Conservation (phyloP, 2,888 invertebrate species). For the Drosophila bunnanda region DNA sequence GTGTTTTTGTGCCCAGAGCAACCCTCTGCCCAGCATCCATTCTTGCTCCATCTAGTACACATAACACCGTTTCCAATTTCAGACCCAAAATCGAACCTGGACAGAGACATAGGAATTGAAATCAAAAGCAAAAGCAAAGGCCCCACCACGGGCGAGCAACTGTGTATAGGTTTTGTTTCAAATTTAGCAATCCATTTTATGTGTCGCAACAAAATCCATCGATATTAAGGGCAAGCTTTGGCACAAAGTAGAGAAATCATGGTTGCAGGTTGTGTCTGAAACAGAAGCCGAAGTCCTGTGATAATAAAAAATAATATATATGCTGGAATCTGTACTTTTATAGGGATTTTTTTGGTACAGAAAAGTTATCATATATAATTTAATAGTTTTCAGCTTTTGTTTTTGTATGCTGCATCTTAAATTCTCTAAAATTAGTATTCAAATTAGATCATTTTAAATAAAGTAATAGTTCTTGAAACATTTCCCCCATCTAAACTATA, state of each 20-base stretch:
- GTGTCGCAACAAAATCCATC: conserved; percentile 40
- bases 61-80: conserved; percentile 76
- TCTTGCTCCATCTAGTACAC: conserved; percentile 65
- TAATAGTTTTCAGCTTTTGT: too few species aligned
- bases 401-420: too few species aligned
- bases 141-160: conserved; percentile 26
- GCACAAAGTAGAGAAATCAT: conserved; percentile 14
- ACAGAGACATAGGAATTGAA: conserved; percentile 67
- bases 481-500: too few species aligned
- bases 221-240: conserved; percentile 18
- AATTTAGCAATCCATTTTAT: conserved; percentile 45
- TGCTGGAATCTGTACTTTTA: background rate
- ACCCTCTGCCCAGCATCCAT: conserved; percentile 1
- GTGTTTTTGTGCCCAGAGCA: conserved; percentile 19
- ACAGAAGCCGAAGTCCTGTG: too few species aligned
- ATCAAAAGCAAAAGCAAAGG: conserved; percentile 51
- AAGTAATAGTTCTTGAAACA: background rate
- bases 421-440: background rate
- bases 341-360: background rate
- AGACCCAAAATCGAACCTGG: conserved; percentile 68
- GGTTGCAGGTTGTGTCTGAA: background rate
- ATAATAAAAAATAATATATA: background rate
- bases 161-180: conserved; percentile 44
- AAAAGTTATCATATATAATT: background rate
- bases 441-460: background rate